Conservation (phyloP, 2,113 vertebrate genomes). For the Brachyistius frenatus region DNA sequence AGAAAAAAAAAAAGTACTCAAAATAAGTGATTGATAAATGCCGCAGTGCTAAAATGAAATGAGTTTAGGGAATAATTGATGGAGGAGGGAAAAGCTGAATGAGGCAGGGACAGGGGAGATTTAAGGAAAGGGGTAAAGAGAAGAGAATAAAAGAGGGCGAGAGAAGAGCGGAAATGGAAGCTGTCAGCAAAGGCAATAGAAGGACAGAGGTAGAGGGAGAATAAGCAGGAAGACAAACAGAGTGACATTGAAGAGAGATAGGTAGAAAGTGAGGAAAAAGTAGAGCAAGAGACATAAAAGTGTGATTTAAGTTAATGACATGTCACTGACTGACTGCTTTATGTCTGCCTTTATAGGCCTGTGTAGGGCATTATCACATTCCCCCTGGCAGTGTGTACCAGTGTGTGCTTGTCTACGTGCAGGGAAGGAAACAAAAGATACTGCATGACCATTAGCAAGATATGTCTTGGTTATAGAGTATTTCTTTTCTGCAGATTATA, state of each 20-base stretch:
- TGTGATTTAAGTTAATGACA: conserved; percentile 82
- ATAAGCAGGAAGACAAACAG: conserved; percentile 42
- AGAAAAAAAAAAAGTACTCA: conserved; percentile 63
- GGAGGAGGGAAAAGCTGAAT: conserved; percentile 38
- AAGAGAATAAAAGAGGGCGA: conserved; percentile 45
- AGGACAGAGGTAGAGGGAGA: conserved; percentile 45
- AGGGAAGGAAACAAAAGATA: conserved; percentile 17
- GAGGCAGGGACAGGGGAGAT: conserved; percentile 47
- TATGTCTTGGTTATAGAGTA: conserved; percentile 27
- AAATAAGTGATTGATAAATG: conserved; percentile 73
- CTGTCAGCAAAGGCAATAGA: conserved; percentile 60
- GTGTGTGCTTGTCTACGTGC: conserved; percentile 41
- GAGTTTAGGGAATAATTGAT: conserved; percentile 59
- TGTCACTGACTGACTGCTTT: conserved; percentile 79
- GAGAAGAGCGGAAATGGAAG: conserved; percentile 46
- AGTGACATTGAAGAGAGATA: conserved; percentile 37
- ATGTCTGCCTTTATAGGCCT: conserved; percentile 72
- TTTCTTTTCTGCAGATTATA: conserved; percentile 1
- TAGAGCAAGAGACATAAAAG: conserved; percentile 74
- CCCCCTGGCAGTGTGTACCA: conserved; percentile 48
- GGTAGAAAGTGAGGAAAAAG: conserved; percentile 54
- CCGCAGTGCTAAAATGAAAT: conserved; percentile 62
- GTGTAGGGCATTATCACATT: conserved; percentile 65
- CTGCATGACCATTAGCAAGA: conserved; percentile 21
- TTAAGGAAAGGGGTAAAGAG: conserved; percentile 40